Conservation (phyloP, 2,888 invertebrate genomes). For the Drosophila prolongata region DNA sequence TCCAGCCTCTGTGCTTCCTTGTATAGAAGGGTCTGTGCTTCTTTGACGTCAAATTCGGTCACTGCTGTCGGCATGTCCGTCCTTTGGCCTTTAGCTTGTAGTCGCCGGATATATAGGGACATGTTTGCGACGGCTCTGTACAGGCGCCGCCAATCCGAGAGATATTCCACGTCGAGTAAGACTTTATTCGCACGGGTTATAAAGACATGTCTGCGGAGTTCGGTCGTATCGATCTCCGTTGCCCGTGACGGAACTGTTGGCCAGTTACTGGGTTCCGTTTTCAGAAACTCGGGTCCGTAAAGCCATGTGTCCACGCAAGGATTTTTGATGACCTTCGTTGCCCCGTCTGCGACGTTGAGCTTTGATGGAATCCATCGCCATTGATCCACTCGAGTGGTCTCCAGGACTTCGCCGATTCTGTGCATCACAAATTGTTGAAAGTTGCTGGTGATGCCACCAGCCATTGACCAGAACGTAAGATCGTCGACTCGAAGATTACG, state of each 20-base stretch:
- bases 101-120: background rate
- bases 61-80: background rate
- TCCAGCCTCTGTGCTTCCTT: background rate
- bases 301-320: background rate
- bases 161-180: background rate
- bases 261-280: background rate
- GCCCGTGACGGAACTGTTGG: background rate
- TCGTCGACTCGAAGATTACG: too few relatives aligned
- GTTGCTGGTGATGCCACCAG: background rate
- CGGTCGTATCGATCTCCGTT: background rate
- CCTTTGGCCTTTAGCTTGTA: background rate
- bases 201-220: background rate
- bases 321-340: background rate
- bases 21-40: background rate
- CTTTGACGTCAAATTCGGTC: background rate
- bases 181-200: background rate
- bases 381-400: too few relatives aligned
- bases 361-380: too few relatives aligned
- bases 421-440: too few relatives aligned
- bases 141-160: background rate
- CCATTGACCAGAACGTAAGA: background rate
- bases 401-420: too few relatives aligned
- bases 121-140: background rate
- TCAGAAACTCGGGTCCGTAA: background rate
- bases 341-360: too few relatives aligned